A percentile compares a stretch with the other conserved stretches of the same genome.
These are phyloP conservation scores for Isotomurus palustris DNA, from an alignment of 2,888 invertebrate species.

Conservation along the genomic window DNA sequence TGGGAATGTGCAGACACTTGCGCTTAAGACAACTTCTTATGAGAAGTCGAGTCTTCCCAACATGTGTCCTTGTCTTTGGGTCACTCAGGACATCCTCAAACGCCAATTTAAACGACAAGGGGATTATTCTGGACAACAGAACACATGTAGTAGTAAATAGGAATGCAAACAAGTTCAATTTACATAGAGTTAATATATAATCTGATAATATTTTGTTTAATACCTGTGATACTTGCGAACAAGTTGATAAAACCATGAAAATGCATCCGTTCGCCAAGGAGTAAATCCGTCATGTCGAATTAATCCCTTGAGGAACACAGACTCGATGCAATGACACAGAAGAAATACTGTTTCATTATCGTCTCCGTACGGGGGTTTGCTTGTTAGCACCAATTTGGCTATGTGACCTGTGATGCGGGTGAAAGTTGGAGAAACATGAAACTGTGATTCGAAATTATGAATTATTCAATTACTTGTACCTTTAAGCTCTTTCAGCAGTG, in stretches of 20 bases:
- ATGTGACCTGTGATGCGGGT: conserved; percentile 47
- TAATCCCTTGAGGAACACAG: conserved; percentile 58
- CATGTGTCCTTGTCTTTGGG: conserved; percentile 51
- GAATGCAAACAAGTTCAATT: neutral
- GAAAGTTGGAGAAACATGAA: conserved; percentile 21
- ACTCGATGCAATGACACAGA: conserved; percentile 58
- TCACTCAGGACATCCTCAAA: conserved; percentile 53
- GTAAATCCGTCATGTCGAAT: conserved; percentile 49
- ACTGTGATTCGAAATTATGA: neutral
- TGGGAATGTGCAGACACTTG: conserved; percentile 56
- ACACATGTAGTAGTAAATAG: neutral
- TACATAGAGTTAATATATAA: neutral
- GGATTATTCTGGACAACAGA: conserved; percentile 29
- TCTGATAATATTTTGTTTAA: conserved; percentile 10
- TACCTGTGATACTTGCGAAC: conserved; percentile 48
- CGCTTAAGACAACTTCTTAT: conserved; percentile 55
- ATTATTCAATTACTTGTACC: conserved; percentile 49
- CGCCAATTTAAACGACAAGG: conserved; percentile 50
- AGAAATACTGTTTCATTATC: conserved; percentile 52
- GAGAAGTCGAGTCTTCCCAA: conserved; percentile 54
- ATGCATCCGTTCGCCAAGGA: conserved; percentile 52
- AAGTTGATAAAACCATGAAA: conserved; percentile 57
- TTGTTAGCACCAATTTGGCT: conserved; percentile 46
- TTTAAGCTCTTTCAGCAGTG: conserved; percentile 59
- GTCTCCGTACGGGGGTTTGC: conserved; percentile 52